Percentiles rank a stretch among this genome's conserved stretches.
Conservation (phyloP, 2,888 invertebrate species). For the Scrobipalpa costella region DNA sequence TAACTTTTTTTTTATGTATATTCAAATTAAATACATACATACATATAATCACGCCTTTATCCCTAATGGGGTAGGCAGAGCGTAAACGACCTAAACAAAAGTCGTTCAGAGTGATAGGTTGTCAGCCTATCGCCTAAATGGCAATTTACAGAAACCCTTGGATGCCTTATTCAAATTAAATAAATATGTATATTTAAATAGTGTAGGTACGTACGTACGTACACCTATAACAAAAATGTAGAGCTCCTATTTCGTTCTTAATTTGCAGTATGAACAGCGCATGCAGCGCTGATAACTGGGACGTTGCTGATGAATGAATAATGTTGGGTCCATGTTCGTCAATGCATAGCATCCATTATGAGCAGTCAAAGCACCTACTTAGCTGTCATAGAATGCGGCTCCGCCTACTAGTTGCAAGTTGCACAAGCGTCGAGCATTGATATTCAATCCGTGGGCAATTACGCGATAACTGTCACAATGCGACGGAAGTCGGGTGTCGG, state of each 20-base stretch:
- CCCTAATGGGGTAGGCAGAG: too few relatives aligned
- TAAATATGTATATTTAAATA: too few relatives aligned
- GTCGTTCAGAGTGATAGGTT: too few relatives aligned
- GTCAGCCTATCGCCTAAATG: too few relatives aligned
- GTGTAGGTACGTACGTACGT: too few relatives aligned
- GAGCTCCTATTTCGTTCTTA: neutral
- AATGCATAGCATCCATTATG: slow-evolving; percentile 25
- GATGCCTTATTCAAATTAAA: too few relatives aligned
- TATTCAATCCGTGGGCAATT: slow-evolving; percentile 55
- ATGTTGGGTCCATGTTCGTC: slow-evolving; percentile 12
- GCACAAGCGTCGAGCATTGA: slow-evolving; percentile 49
- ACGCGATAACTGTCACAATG: slow-evolving; percentile 44
- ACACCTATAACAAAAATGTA: slow-evolving; percentile 12
- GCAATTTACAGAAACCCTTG: too few relatives aligned
- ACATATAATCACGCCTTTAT: too few relatives aligned
- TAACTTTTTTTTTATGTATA: too few relatives aligned
- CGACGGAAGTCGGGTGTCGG: slow-evolving; percentile 24
- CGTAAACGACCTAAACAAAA: too few relatives aligned
- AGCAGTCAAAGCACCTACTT: slow-evolving; percentile 50
- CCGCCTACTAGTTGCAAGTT: slow-evolving; percentile 55
- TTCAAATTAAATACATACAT: too few relatives aligned
- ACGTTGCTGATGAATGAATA: slow-evolving; percentile 16
- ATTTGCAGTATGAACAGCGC: neutral
- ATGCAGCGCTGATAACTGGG: slow-evolving; percentile 17
- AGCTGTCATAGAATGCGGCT: slow-evolving; percentile 53